A percentile compares a stretch with the other conserved stretches of the same genome.
Evolutionary conservation across 2,113 vertebrate genomes (phyloP).

Genomic region (Nyctereutes procyonoides): DNA sequence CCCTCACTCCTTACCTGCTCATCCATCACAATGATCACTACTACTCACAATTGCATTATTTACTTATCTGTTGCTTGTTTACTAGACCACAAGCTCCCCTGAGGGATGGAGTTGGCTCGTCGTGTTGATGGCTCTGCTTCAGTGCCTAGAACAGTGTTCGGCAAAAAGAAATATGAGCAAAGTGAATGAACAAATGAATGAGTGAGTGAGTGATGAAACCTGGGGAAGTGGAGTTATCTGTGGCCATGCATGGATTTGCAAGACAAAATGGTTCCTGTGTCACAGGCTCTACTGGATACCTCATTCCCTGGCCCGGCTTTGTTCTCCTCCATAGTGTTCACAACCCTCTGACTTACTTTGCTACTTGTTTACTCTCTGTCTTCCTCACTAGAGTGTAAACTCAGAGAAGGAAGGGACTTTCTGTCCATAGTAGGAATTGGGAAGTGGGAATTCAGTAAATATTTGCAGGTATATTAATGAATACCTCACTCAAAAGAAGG

Average conservation of each 20-base stretch:
- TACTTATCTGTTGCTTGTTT: neutral
- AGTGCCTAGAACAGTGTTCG: neutral
- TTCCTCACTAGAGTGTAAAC: neutral
- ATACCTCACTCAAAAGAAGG: neutral
- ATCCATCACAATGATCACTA: neutral
- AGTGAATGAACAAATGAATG: neutral
- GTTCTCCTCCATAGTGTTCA: neutral
- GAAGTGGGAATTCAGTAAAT: neutral
- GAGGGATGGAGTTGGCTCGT: neutral
- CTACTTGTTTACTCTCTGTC: neutral
- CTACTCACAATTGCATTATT: neutral
- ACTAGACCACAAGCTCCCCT: neutral
- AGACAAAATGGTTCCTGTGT: neutral
- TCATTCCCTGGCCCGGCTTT: neutral
- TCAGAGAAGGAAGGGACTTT: neutral
- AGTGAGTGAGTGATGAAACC: neutral
- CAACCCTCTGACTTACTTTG: neutral
- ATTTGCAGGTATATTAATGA: neutral
- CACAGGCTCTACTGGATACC: rapidly evolving
- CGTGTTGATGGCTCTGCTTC: neutral
- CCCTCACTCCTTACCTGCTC: neutral
- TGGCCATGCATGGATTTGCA: neutral
- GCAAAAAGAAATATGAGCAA: neutral
- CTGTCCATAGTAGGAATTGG: neutral
- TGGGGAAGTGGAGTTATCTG: neutral